Evolutionary conservation across 2,113 vertebrate genomes (phyloP), one percentile per base, ranked within the genome.

Genomic region (Labeo catla): DNA sequence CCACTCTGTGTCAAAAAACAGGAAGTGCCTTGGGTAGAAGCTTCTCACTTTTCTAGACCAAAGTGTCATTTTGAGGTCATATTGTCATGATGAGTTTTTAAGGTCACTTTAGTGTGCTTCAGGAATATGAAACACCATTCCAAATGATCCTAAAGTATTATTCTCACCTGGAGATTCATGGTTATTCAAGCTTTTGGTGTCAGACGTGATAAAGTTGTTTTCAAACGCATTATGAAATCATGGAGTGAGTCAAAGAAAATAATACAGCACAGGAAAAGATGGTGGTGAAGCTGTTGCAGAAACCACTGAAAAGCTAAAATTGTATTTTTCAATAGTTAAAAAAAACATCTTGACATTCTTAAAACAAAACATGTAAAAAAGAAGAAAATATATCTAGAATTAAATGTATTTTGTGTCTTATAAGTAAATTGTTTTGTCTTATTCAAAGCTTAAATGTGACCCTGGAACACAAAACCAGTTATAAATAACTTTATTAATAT

Each of bases 1-100:
- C 57, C 63, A 81, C 23, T 61, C 9, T 15, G 12, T 61, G 76
- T 68, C 74, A 50, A 10, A 84, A 66, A 89, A 84, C 82, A 89
- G 85, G 86, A 87, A 78, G 88, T 49, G 50, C 19, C 21, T 49
- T 39, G 72, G 39, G 88, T 50, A 76, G 76, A 83, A 43, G 68
- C 82, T 66, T 52, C 50, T 28, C 73, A 59, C 77, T 84, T 68
- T 65, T 80, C 49, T 54, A 52, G 72, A 83, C 70, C 80, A 45
- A 50, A 63, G 72, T 61, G 86, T 89, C 77, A 89, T 3, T 61
- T 47, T 16, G 52, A 87, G 85, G 70, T 89, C 79, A 65, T 34
- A 54, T 65, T 84, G 68, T 50, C 50, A 70, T 47, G 15, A 34
- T 45, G 28, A 50, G 49, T 77, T 43, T 6, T 43, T 49, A 23